Evolutionary conservation across 2,113 vertebrate species (phyloP), one percentile per base, ranked within the genome.

Genomic region (Eublepharis macularius): DNA sequence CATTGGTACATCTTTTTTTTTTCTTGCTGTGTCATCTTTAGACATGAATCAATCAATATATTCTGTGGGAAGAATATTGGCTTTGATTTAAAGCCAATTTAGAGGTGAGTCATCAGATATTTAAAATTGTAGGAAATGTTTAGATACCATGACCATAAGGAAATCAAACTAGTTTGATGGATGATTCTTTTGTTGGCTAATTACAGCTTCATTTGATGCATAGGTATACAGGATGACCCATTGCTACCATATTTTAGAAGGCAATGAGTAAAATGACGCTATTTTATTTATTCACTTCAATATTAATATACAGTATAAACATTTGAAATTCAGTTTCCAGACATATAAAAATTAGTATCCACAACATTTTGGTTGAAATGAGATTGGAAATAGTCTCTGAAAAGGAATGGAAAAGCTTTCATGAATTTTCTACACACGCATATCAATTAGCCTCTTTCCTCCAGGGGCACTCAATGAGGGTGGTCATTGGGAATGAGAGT

Each of bases 161-260:
- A 87, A 83, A 87, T 76, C 5, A 41, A 57, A 6, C 0, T 80
- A 29, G 7, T 84, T 82, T 68, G 66, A 32, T 45, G 47, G 5
- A 1, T 41, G 3, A 43, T 49, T 0, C 0, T 24, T 36, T 29
- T 39, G 43, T 69, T 81, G 47, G 34, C 32, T 51, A 69, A 49
- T n/a, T 0, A 68, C 81, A 17, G 60, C 79, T 87, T 57, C 60
- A 73, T 69, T 4, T 54, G 65, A n/a, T 39, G 47, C 8, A 77
- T 36, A 51, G 51, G n/a, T 83, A n/a, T 65, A 32, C 84, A n/a
- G 66, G n/a, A 2, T 70, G 36, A 17, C 45, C 12, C 14, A 24
- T 70, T 69, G n/a, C 66, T 51, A 81, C 34, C 24, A 39, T 70
- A 16, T 29, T 70, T 81, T 54, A 14, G 9, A 70, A 81, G 32